A percentile compares a stretch with the other conserved stretches of the same genome.
Evolutionary conservation across 2,888 invertebrate species (phyloP).

Genomic region (Drosophila phalerata): DNA sequence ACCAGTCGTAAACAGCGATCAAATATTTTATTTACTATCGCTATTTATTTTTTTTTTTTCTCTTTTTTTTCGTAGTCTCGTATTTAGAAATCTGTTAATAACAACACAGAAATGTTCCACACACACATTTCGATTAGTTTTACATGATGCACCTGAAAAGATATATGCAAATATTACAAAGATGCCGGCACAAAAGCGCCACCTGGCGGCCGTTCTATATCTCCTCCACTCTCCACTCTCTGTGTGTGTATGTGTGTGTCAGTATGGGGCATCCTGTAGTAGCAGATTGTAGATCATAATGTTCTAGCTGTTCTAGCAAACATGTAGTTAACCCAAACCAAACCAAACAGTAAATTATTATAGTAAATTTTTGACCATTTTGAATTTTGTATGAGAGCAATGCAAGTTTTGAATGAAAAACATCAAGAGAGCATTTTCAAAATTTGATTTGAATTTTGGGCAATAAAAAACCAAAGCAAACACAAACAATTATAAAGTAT

Average conservation of each 20-base stretch:
- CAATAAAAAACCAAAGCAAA: conserved; percentile 17
- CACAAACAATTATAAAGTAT: conserved; percentile 23
- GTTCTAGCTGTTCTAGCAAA: not conserved
- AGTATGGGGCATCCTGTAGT: conserved; percentile 42
- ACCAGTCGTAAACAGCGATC: conserved; percentile 39
- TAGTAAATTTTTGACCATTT: conserved; percentile 13
- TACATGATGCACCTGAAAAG: conserved; percentile 54
- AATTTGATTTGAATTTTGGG: conserved; percentile 47
- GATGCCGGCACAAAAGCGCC: conserved; percentile 58
- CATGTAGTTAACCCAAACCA: conserved; percentile 24
- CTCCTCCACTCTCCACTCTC: not conserved
- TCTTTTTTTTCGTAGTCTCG: conserved; percentile 35
- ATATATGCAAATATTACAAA: conserved; percentile 68
- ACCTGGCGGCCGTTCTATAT: conserved; percentile 44
- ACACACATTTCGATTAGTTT: conserved; percentile 25
- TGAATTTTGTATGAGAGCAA: conserved; percentile 56
- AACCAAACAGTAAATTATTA: not conserved
- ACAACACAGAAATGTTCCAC: conserved; percentile 32
- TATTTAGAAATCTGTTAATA: conserved; percentile 45
- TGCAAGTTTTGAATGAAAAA: conserved; percentile 55
- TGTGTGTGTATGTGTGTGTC: conserved; percentile 12
- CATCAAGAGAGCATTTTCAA: conserved; percentile 59
- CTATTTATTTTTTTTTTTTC: not conserved
- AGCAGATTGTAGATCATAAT: conserved; percentile 33
- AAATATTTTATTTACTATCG: conserved; percentile 12